phyloP scores from a whole-genome alignment of 2,888 invertebrate species.

The Neria commutata region DNA sequence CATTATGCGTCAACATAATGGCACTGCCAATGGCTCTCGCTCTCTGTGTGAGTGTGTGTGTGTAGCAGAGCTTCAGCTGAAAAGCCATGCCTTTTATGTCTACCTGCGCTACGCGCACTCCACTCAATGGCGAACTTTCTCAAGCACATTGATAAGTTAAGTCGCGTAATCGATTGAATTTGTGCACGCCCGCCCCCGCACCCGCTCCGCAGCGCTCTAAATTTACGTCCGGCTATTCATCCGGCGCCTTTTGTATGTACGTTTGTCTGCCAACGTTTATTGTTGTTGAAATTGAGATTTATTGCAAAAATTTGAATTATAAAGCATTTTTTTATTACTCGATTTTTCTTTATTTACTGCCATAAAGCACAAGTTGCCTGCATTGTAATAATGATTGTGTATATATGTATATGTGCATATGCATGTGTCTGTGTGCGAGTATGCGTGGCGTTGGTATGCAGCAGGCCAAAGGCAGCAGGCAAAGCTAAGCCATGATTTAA shows the following conservation, averaged over 20 bases:
- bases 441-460: no score
- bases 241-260: not conserved
- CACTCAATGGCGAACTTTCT: not conserved
- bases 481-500: no score
- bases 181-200: constrained; percentile 36
- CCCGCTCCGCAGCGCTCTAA: no score
- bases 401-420: not conserved
- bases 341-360: no score
- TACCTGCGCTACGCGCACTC: no score
- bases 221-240: not conserved
- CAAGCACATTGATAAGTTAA: constrained; percentile 50
- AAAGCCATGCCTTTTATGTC: no score
- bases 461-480: no score
- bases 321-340: constrained; percentile 53
- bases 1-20: constrained; percentile 1
- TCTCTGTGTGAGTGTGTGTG: no score
- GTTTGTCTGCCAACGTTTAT: constrained; percentile 28
- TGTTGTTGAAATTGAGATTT: constrained; percentile 51
- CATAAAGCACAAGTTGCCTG: no score
- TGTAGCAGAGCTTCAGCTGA: no score
- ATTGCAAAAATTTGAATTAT: constrained; percentile 53
- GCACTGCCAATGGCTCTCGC: not conserved
- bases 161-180: constrained; percentile 55
- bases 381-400: no score
- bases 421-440: no score